A percentile compares a stretch with the other conserved stretches of the same genome.
Conservation (phyloP, 2,113 vertebrate species). For the Bettongia penicillata region DNA sequence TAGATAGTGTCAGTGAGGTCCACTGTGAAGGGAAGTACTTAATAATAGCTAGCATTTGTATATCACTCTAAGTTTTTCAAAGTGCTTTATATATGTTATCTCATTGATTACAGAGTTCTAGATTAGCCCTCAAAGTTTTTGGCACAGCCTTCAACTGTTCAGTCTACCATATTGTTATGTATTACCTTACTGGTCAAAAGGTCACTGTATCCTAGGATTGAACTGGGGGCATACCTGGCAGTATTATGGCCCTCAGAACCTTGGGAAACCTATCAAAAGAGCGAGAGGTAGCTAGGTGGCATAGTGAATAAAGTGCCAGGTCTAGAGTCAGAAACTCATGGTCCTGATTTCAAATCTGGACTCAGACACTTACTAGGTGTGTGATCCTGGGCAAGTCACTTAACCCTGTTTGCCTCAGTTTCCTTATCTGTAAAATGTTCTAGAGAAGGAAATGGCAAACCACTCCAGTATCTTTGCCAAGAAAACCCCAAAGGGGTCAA, state of each 20-base stretch:
- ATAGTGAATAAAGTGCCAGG: not conserved
- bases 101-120: not conserved
- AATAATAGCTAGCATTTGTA: not conserved
- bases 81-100: not conserved
- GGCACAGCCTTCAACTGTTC: not conserved
- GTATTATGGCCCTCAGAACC: not conserved
- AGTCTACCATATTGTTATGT: not conserved
- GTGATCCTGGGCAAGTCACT: not conserved
- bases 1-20: not conserved
- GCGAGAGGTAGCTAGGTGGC: not conserved
- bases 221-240: not conserved
- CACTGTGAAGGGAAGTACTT: not conserved
- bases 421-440: not conserved
- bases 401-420: not conserved
- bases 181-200: not conserved
- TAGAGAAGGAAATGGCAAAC: not conserved
- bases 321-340: not conserved
- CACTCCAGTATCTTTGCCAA: not conserved
- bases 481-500: not conserved
- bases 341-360: not conserved
- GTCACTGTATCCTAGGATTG: not conserved
- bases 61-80: not conserved
- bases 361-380: not conserved
- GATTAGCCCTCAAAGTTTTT: not conserved
- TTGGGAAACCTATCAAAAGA: not conserved